Evolutionary conservation across 2,797 vertebrate genomes (phyloP), one percentile per base, ranked within the genome.

Genomic region (Sebastes vulpes): DNA sequence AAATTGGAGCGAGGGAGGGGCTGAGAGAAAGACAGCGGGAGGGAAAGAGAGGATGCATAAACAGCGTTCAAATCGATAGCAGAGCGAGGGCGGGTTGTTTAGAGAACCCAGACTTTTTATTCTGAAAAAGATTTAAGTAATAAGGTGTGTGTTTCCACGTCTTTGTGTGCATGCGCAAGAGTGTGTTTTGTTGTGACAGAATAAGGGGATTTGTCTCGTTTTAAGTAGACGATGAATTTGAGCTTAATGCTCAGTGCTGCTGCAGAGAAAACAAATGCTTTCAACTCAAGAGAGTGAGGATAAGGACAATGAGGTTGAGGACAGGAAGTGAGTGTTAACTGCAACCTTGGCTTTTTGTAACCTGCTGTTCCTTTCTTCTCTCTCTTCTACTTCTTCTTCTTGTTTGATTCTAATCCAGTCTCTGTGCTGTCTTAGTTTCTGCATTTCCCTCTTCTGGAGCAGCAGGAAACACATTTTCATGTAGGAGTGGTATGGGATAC

Each of bases 201-300:
- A 79, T 42, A 75, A 60, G 6, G 65, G 82, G 72, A 78, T 83
- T 82, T 81, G 81, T 88, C 72, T 84, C 23, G 53, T 81, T 84
- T 74, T 90, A 79, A 79, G 81, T 52, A 79, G 57, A 77, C 68
- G 7, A 74, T 68, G 61, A 71, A 76, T 82, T 50, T 60, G 52
- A 65, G 81, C 82, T 79, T 85, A 79, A 81, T 50, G 79, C 79
- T 74, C 26, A 5, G 20, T 3, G 77, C 79, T 53, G 75, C 75
- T 77, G 78, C 71, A 68, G 75, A 69, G 81, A 76, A 79, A 86
- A 88, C 74, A 79, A 84, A 90, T 53, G 57, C 20, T 77, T 75
- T 85, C 64, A 77, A 32, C 61, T 82, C 54, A n/a, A 72, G 56
- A 61, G 67, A 77, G 72, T 6, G 71, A 61, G 59, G 59, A 52